Evolutionary conservation across 2,888 invertebrate species (phyloP).

Genomic region (Clunio marinus): DNA sequence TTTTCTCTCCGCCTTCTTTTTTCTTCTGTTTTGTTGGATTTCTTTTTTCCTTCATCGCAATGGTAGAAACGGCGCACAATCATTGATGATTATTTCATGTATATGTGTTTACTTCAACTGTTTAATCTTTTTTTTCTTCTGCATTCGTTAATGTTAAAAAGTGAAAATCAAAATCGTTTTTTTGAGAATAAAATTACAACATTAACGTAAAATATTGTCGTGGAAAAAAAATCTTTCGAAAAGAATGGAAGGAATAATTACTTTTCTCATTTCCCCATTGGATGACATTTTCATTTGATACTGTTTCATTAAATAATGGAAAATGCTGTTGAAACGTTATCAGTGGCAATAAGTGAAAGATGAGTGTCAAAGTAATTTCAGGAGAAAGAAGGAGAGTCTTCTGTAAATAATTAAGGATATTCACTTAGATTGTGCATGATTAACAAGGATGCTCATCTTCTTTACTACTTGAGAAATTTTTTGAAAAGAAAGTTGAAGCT

Average conservation of each 20-base stretch:
- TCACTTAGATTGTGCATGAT: neutral
- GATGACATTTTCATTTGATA: neutral
- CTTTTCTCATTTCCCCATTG: constrained; percentile 18
- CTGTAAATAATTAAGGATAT: constrained; percentile 14
- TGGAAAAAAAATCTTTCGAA: neutral
- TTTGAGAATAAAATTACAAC: too few species aligned
- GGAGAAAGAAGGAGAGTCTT: too few species aligned
- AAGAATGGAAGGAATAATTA: constrained; percentile 15
- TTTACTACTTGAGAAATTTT: neutral
- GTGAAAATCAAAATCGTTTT: too few species aligned
- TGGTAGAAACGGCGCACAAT: constrained; percentile 14
- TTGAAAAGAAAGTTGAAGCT: neutral
- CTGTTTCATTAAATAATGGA: neutral
- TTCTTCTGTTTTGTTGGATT: constrained; percentile 16
- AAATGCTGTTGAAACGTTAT: neutral
- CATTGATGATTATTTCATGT: neutral
- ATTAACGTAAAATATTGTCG: too few species aligned
- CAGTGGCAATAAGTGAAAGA: constrained; percentile 8
- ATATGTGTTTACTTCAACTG: neutral
- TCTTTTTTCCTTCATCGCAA: too few species aligned
- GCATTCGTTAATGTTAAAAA: too few species aligned
- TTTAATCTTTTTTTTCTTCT: neutral
- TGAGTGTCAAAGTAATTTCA: too few species aligned
- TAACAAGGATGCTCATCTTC: neutral
- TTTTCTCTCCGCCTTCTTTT: constrained; percentile 28